Evolutionary conservation across 2,113 vertebrate species (phyloP).

Genomic region (Phyllopteryx taeniolatus): DNA sequence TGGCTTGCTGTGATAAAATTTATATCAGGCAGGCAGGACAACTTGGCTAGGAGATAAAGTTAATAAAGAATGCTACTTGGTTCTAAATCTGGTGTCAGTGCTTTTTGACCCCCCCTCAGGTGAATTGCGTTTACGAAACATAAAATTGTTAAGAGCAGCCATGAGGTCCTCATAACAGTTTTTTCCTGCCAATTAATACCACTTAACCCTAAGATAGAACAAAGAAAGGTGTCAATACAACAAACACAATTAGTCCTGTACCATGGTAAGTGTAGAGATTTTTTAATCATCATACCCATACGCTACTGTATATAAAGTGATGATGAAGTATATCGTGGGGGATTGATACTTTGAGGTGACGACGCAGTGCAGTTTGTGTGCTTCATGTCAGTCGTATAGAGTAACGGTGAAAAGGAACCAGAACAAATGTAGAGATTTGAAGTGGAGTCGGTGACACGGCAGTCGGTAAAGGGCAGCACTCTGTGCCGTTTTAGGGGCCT

Average conservation of each 20-base stretch:
- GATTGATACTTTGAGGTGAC: constrained; percentile 50
- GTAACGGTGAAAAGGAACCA: constrained; percentile 12
- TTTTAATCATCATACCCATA: constrained; percentile 20
- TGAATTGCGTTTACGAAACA: background rate
- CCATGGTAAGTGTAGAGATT: constrained; percentile 14
- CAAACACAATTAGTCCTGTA: constrained; percentile 22
- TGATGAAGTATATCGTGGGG: constrained; percentile 58
- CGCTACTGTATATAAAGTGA: constrained; percentile 24
- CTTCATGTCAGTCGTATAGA: constrained; percentile 15
- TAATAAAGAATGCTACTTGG: background rate
- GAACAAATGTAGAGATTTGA: constrained; percentile 13
- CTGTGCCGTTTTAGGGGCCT: constrained; percentile 18
- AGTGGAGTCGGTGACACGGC: constrained; percentile 55
- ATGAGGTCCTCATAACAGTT: background rate
- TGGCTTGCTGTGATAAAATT: constrained; percentile 4
- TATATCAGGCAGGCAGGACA: background rate
- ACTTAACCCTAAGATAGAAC: constrained; percentile 1
- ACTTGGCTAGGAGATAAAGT: background rate
- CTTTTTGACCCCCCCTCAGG: background rate
- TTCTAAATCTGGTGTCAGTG: background rate
- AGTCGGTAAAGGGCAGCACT: constrained; percentile 60
- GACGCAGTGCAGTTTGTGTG: constrained; percentile 23
- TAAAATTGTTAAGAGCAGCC: constrained; percentile 2
- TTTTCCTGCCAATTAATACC: constrained; percentile 1
- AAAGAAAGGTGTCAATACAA: constrained; percentile 18